These are phyloP conservation scores for Oreotragus oreotragus DNA, from an alignment of 2,113 vertebrate species.

Conservation along the genomic window DNA sequence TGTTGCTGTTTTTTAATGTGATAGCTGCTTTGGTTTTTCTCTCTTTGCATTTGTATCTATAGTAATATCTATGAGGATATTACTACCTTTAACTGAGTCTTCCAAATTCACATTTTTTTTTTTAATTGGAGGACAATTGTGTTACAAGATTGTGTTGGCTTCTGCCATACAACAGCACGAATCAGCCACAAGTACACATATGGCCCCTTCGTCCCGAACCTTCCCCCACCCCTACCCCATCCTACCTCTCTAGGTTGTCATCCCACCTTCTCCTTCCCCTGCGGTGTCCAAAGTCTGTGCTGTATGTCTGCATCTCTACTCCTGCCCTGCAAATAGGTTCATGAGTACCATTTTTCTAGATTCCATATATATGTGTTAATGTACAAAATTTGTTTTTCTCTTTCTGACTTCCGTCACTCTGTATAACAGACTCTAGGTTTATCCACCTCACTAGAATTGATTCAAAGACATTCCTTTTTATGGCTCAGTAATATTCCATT, in stretches of 20 bases:
- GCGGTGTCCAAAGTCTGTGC: background rate
- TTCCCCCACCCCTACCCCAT: background rate
- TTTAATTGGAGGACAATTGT: background rate
- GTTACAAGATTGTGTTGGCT: background rate
- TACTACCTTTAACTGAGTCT: conserved; percentile 32
- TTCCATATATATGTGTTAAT: background rate
- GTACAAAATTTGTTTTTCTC: background rate
- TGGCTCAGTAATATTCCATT: background rate
- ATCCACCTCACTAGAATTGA: background rate
- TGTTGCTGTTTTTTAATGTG: background rate
- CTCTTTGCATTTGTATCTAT: background rate
- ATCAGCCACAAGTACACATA: background rate
- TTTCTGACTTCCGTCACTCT: background rate
- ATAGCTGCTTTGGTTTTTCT: background rate
- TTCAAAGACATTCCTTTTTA: background rate
- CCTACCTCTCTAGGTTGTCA: background rate
- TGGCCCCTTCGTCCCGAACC: background rate
- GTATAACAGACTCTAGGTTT: background rate
- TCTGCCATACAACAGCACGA: background rate
- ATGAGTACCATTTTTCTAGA: background rate
- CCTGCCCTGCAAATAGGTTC: background rate
- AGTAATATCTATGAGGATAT: background rate
- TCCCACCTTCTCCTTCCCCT: background rate
- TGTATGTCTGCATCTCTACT: background rate
- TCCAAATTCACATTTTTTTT: conserved; percentile 50